Evolutionary conservation across 2,113 vertebrate genomes (phyloP).

Genomic region (Tauraco erythrolophus): DNA sequence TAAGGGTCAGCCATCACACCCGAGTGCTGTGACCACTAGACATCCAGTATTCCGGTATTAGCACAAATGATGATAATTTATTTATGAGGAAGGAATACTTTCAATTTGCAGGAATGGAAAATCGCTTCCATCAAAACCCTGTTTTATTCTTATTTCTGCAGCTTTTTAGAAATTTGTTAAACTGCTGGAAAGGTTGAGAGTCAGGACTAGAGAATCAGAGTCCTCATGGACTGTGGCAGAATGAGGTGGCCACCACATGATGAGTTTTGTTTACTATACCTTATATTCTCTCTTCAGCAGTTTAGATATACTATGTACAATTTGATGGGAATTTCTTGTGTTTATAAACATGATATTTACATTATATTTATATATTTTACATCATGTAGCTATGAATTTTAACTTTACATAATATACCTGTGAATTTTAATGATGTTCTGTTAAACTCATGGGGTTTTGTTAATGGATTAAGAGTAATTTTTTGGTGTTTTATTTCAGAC

Average conservation of each 20-base stretch:
- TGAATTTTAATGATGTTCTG: background rate
- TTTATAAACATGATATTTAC: background rate
- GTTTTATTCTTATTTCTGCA: background rate
- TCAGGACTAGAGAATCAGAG: background rate
- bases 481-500: background rate
- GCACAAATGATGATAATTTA: background rate
- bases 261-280: background rate
- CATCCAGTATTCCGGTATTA: background rate
- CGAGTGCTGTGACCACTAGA: background rate
- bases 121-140: background rate
- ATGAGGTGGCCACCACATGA: background rate
- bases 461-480: background rate
- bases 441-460: background rate
- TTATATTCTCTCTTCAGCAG: background rate
- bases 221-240: background rate
- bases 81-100: background rate
- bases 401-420: background rate
- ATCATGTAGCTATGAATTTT: background rate
- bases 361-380: background rate
- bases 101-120: background rate
- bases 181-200: background rate
- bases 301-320: background rate
- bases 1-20: background rate
- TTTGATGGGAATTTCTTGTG: background rate
- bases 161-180: background rate